Evolutionary conservation across 2,888 invertebrate species (phyloP).

Genomic region (Saturnia japonica): DNA sequence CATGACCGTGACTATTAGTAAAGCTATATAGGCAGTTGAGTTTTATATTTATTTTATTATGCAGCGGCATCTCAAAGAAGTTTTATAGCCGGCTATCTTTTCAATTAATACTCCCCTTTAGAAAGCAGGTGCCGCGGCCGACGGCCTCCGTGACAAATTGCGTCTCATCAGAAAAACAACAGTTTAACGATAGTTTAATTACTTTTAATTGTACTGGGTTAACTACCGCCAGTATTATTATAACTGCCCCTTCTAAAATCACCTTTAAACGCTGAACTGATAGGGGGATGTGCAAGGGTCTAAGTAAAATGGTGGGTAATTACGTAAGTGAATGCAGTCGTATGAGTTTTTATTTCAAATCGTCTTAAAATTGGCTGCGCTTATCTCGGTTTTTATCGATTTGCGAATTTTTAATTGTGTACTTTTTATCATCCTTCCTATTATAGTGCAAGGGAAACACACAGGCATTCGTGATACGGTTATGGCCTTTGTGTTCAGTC

Average conservation of each 20-base stretch:
- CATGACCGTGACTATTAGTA: background rate
- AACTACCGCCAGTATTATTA: background rate
- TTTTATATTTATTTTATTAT: constrained; percentile 27
- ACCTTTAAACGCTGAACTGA: background rate
- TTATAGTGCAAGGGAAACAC: background rate
- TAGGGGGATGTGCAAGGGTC: background rate
- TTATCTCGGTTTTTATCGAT: background rate
- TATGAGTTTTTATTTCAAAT: constrained; percentile 3
- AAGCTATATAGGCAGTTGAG: constrained; percentile 20
- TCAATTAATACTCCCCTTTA: constrained; percentile 37
- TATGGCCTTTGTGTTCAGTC: background rate
- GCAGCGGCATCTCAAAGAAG: constrained; percentile 37
- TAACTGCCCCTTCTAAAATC: background rate
- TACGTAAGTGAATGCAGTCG: constrained; percentile 9
- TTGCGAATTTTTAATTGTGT: background rate
- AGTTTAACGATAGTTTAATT: constrained; percentile 63
- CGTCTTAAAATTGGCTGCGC: background rate
- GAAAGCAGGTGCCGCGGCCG: constrained; percentile 33
- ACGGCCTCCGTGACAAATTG: constrained; percentile 61
- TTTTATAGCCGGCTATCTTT: constrained; percentile 37
- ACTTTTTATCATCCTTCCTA: background rate
- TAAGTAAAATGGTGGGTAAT: constrained; percentile 1
- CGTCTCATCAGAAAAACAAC: constrained; percentile 44
- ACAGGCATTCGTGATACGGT: background rate
- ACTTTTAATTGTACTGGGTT: constrained; percentile 49